These are phyloP conservation scores for Microtus agrestis DNA, from an alignment of 2,797 vertebrate species.

Conservation along the genomic window DNA sequence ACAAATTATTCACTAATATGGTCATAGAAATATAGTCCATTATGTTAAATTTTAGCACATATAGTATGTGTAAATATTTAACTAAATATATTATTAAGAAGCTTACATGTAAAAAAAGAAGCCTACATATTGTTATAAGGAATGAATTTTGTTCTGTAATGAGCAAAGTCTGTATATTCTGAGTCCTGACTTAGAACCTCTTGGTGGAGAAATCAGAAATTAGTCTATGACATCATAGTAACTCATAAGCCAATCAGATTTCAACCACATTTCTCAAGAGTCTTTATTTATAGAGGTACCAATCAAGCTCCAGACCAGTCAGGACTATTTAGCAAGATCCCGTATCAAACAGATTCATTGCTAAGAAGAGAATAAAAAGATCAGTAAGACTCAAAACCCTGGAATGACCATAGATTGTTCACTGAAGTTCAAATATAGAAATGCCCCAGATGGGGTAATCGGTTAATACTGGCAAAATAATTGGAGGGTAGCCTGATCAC, in stretches of 20 bases:
- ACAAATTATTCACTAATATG: not conserved
- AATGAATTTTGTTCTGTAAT: not conserved
- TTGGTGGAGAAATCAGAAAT: not conserved
- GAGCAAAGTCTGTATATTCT: not conserved
- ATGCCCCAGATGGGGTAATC: not conserved
- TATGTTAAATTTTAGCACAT: not conserved
- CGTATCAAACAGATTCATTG: not conserved
- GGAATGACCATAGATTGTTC: not conserved
- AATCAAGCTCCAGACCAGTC: not conserved
- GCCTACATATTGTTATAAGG: not conserved
- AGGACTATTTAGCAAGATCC: not conserved
- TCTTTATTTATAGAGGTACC: not conserved
- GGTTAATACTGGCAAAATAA: not conserved
- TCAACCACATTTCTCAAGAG: not conserved
- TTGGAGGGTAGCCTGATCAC: not conserved
- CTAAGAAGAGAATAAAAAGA: not conserved
- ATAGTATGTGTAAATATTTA: not conserved
- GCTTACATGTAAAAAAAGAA: not conserved
- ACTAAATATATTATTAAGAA: slow-evolving; percentile 35
- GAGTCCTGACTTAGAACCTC: not conserved
- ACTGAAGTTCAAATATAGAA: not conserved
- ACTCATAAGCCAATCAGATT: not conserved
- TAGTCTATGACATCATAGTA: not conserved
- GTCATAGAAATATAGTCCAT: not conserved
- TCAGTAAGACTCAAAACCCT: not conserved